Evolutionary conservation across 2,113 vertebrate genomes (phyloP).

Genomic region (Aplodontia rufa): DNA sequence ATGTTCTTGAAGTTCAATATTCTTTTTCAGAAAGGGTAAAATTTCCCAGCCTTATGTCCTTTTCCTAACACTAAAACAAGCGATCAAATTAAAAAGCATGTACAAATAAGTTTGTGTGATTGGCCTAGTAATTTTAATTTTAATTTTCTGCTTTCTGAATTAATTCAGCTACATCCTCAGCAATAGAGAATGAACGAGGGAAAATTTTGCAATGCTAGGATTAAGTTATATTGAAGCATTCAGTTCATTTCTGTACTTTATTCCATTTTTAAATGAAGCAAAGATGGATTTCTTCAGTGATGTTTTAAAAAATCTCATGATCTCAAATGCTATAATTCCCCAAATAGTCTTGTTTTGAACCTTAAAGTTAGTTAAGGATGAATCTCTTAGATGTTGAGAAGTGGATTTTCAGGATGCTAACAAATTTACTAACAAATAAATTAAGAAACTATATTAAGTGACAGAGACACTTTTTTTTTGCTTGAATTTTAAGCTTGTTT

Average conservation of each 20-base stretch:
- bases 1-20: neutral
- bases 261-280: neutral
- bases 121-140: neutral
- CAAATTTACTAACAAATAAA: constrained; percentile 27
- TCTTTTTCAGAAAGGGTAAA: neutral
- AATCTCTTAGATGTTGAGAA: neutral
- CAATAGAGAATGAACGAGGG: neutral
- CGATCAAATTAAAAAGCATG: neutral
- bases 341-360: neutral
- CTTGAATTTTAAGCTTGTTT: constrained; percentile 61
- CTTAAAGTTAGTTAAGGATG: neutral
- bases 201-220: neutral
- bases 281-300: neutral
- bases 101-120: neutral
- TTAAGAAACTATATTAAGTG: constrained; percentile 45
- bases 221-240: neutral
- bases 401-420: neutral
- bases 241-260: neutral
- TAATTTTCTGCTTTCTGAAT: neutral
- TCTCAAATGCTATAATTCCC: neutral
- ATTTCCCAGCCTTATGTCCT: neutral
- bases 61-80: neutral
- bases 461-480: constrained; percentile 56
- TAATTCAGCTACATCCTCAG: neutral
- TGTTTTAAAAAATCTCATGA: neutral